Evolutionary conservation across 2,113 vertebrate genomes (phyloP), one percentile per base, ranked within the genome.

Genomic region (Poeciliopsis prolifica): DNA sequence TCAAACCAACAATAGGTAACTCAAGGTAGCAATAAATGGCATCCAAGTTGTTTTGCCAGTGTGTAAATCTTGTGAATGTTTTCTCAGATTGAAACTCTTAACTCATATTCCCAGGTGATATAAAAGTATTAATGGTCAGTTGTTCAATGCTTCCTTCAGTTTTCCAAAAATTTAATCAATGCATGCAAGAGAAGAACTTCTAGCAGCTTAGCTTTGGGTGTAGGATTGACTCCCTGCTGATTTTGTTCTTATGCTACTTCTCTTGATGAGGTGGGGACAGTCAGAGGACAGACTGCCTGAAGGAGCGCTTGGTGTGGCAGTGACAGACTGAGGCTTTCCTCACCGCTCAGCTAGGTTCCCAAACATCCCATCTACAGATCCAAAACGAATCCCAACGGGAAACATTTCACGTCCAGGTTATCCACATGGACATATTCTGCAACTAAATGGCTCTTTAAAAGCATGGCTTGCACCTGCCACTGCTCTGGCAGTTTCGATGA

Each of bases 241-340:
- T 31, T 72, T 12, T 19, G 64, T 44, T n/a, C 58, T 62, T 63
- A 63, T 63, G 35, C 22, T n/a, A 33, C 28, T 10, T n/a, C 22
- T 28, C 61, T 65, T 65, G 71, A 65, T 73, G 61, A 64, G 61
- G 71, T 42, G 14, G 28, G n/a, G 31, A 64, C n/a, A 73, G 28
- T 73, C 40, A 31, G 40, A 64, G 61, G 71, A 48, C 1, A 31
- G 70, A 33, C 40, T 19, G 33, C 15, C 37, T 24, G 68, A n/a
- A 33, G 33, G 33, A 30, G 44, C 14, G 40, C 30, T 58, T n/a
- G 13, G 28, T 22, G 42, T 22, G 5, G 48, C 0, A 19, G 31
- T 26, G 65, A 28, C n/a, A 44, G 65, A 12, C 65, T 66, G n/a
- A 37, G 4, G 54, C 54, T 70, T 37, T n/a, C 13, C 30, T 60